phyloP scores from a whole-genome alignment of 2,888 invertebrate species.

The Lepidochrysops patricia region DNA sequence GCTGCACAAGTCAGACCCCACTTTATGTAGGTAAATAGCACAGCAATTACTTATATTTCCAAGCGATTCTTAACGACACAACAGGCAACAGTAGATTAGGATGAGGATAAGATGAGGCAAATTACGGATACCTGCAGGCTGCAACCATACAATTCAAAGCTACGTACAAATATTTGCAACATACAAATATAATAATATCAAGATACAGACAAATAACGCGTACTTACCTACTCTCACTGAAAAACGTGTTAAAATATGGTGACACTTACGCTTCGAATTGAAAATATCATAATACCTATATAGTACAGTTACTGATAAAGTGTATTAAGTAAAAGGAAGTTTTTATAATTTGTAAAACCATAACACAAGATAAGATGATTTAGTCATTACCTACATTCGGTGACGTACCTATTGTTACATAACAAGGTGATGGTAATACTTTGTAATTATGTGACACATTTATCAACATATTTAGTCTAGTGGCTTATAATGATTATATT shows the following conservation, averaged over 20 bases:
- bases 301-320: no score
- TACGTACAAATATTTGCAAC: no score
- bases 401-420: background rate
- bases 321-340: background rate
- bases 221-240: no score
- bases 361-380: background rate
- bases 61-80: background rate
- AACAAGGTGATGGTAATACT: background rate
- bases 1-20: slow-evolving; percentile 22
- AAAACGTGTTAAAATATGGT: no score
- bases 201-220: no score
- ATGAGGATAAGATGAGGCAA: no score
- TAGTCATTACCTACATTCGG: background rate
- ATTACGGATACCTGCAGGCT: no score
- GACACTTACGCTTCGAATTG: no score
- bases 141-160: no score
- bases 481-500: background rate
- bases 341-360: background rate
- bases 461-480: background rate
- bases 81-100: background rate
- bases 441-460: background rate
- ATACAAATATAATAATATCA: no score
- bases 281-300: no score
- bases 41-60: slow-evolving; percentile 20
- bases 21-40: slow-evolving; percentile 28